These are phyloP conservation scores for Natator depressus DNA, from an alignment of 2,113 vertebrate genomes.

Conservation along the genomic window DNA sequence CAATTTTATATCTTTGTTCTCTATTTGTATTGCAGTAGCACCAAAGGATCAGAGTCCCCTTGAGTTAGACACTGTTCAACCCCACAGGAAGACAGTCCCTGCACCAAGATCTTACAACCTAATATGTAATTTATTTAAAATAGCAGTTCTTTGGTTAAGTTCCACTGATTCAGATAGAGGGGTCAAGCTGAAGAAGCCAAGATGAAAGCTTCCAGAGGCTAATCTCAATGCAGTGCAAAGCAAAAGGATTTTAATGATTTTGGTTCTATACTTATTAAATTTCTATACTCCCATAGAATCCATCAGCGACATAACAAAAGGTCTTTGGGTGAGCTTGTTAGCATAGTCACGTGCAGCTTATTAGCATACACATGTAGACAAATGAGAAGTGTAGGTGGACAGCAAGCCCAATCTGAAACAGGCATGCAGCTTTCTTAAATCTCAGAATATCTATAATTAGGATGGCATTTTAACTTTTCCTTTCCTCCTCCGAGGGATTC, in stretches of 20 bases:
- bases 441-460: not conserved
- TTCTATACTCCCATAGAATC: not conserved
- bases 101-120: not conserved
- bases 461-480: not conserved
- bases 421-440: not conserved
- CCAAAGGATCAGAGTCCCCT: not conserved
- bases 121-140: not conserved
- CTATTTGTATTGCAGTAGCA: not conserved
- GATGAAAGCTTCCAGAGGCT: not conserved
- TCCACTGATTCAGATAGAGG: not conserved
- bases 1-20: not conserved
- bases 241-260: not conserved
- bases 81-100: not conserved
- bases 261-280: not conserved
- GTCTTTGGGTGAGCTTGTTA: not conserved
- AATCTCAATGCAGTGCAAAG: not conserved
- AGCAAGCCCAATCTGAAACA: conserved; percentile 9
- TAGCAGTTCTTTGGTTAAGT: not conserved
- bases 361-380: not conserved
- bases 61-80: not conserved
- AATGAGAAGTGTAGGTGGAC: not conserved
- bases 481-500: not conserved
- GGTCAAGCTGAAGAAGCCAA: not conserved
- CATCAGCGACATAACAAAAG: not conserved
- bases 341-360: not conserved